A percentile compares a stretch with the other conserved stretches of the same genome.
Evolutionary conservation across 1,140 invertebrate species (phyloP).

Genomic region (Grapholita molesta): DNA sequence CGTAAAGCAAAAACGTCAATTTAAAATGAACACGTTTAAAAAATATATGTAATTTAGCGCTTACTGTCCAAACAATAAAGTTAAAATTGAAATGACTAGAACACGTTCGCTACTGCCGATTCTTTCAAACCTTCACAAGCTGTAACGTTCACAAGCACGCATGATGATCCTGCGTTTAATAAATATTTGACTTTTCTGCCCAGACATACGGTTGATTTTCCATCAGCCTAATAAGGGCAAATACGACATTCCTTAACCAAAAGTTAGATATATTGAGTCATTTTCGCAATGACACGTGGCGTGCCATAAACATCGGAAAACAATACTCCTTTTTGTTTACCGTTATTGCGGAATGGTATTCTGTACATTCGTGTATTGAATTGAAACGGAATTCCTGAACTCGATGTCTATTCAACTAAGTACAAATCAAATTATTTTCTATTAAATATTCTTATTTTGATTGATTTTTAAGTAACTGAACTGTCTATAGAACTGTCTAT

Average conservation of each 20-base stretch:
- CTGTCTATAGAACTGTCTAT: no score
- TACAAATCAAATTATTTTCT: no score
- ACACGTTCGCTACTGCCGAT: background rate
- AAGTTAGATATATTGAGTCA: background rate
- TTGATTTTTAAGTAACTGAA: no score
- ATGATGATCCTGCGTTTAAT: background rate
- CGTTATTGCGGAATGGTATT: background rate
- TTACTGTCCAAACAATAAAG: background rate
- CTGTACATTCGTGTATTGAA: background rate
- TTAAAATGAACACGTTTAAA: no score
- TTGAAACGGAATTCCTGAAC: background rate
- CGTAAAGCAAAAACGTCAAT: no score
- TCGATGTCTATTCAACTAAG: no score
- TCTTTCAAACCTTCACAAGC: background rate
- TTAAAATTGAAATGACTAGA: background rate
- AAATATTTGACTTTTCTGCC: background rate
- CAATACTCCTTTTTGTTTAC: slow-evolving; percentile 1
- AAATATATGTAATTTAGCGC: no score
- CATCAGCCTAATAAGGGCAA: background rate
- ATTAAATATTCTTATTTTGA: no score
- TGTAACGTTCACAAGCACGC: background rate
- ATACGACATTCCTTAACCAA: background rate
- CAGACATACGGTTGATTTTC: background rate
- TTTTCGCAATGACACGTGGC: background rate
- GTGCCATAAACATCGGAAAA: slow-evolving; percentile 6